Base-by-base conservation (phyloP, 2,113 vertebrate genomes). In the Myxocyprinus asiaticus region DNA sequence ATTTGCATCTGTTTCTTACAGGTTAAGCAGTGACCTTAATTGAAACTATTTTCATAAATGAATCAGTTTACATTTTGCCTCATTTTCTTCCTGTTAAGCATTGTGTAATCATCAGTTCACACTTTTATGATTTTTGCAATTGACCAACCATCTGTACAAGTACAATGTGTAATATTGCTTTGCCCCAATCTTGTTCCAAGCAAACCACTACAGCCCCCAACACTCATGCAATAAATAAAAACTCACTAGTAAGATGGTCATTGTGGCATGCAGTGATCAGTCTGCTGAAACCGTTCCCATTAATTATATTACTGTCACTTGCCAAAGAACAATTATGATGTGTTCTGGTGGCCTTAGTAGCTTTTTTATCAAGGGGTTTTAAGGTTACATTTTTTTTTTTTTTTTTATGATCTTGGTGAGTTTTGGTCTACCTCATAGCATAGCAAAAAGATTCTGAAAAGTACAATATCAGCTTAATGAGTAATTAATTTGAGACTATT, bases 371-470 rank as follows among this genome's bases (percentile, higher is more conserved):
- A 69, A 69, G 22, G 22, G 22, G 22, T 58, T 72, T 15, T 6
- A 10, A 7, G 42, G n/a, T 59, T 11, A 9, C n/a, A 59, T 17
- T 59, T 14, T n/a, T 33, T 33, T 6, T 12, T 17, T 15, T 67
- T n/a, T 33, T 33, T 6, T 12, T 53, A 55, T 56, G 22, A 17
- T 4, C 15, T 72, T 72, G 33, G 9, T 45, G 9, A 74, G 15
- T 62, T 62, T 33, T 74, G 71, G 44, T 74, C 71, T 74, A 62
- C 71, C 71, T 74, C 58, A 62, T 7, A 6, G 56, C 9, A 61
- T 15, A 62, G 56, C 44, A 22, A 58, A n/a, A 55, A 4, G 1
- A 48, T 72, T 45, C 15, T 7, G 48, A 9, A 72, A 72, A 71
- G 14, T 69, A 14, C 48, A 42, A 7, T 12, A 11, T 73, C 44